Evolutionary conservation across 2,888 invertebrate species (phyloP), one percentile per base, ranked within the genome.

Genomic region (Agrotis clavis): DNA sequence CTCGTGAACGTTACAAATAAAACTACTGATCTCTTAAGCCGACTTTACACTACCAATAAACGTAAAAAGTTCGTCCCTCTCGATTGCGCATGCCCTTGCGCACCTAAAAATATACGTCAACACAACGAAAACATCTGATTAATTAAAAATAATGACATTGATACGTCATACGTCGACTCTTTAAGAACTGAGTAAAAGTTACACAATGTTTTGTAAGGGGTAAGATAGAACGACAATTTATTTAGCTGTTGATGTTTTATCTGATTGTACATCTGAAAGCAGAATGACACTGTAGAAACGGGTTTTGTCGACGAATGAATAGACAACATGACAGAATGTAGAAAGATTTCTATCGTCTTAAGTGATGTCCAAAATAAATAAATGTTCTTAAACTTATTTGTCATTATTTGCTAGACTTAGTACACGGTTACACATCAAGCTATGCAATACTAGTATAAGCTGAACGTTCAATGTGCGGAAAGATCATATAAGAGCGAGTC

Each of bases 131-230:
- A 25, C 63, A 54, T 59, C 79, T 60, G 71, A 76, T 25, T 56
- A 47, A 79, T 61, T 57, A 25, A 56, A 48, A 47, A 19, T 4
- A 41, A 56, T 56, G 73, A 64, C 57, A 30, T 76, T 25, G 2
- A 25, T 25, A 25, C 25, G 19, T 45, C 1, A 62, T 25, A 47
- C 53, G 25, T 41, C 14, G 19, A 51, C 16, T 61, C 21, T 51
- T 60, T 14, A 41, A 4, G 1, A 50, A 16, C 30, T n/a, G 11
- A 30, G 50, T 54, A 77, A 50, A 56, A 47, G 51, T 80, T 80
- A 45, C 79, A 70, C 60, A 70, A 82, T 57, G 59, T 82, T 82
- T 64, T 61, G 64, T 62, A 82, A 78, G 13, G 53, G 45, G 47
- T 30, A 25, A 51, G 19, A 63, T 59, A 48, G 21, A 48, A 21